phyloP scores from a whole-genome alignment of 1,140 invertebrate genomes.

The Heliconius himera region DNA sequence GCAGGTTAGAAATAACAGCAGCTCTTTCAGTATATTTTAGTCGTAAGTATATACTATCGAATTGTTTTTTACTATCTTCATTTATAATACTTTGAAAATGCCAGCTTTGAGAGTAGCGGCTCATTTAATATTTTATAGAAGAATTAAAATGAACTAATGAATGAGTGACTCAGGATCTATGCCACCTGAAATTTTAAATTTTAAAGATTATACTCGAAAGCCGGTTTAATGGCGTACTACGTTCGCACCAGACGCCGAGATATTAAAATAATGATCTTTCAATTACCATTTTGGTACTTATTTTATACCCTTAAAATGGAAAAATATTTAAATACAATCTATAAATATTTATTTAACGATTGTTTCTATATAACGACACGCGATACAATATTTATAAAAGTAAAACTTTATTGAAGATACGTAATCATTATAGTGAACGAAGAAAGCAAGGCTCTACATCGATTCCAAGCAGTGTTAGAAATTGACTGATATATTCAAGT shows the following conservation, averaged over 20 bases:
- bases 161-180: background rate
- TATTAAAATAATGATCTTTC: conserved; percentile 27
- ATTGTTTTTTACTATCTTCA: background rate
- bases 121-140: background rate
- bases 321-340: background rate
- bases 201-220: conserved; percentile 25
- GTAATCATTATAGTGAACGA: conserved; percentile 12
- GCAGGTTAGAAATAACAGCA: background rate
- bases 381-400: conserved; percentile 3
- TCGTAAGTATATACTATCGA: too few relatives aligned
- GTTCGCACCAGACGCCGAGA: conserved; percentile 14
- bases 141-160: background rate
- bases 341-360: too few relatives aligned
- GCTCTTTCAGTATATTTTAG: background rate
- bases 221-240: conserved; percentile 24
- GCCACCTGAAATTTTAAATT: conserved; percentile 11
- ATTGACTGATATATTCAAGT: conserved; percentile 50
- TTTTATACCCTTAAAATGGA: background rate
- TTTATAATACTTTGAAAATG: background rate
- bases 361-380: background rate
- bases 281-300: conserved; percentile 24
- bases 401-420: conserved; percentile 11
- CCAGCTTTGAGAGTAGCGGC: background rate
- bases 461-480: conserved; percentile 45
- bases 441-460: conserved; percentile 43